Evolutionary conservation across 2,797 vertebrate genomes (phyloP), one percentile per base, ranked within the genome.

Genomic region (Rhabdomys pumilio): DNA sequence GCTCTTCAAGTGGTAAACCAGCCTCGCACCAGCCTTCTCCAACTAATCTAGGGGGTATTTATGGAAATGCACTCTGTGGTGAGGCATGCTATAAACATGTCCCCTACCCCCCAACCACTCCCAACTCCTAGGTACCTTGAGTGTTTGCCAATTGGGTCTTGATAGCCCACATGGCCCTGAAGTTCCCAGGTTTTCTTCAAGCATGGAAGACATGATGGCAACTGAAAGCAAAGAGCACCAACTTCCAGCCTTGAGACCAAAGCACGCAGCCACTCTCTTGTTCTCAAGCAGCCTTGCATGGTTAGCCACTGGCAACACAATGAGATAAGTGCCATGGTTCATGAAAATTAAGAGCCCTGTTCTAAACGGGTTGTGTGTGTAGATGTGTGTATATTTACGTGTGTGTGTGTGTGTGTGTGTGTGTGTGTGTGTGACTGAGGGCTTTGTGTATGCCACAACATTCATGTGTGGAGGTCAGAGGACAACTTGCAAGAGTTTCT

Each of bases 201-300:
- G 47, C 50, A 13, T 55, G 65, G 47, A 86, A 14, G 34, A 50
- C 20, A 26, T 17, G 84, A 50, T 38, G 34, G 13, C 34, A 69
- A 34, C 47, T 65, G 59, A 61, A 31, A 83, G 63, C 29, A 53
- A 86, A 69, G 84, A n/a, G 20, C 84, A 53, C 44, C 69, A 73
- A 89, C 41, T 82, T 55, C 41, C 69, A 50, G 83, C 83, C 57
- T 79, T 65, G 59, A 76, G 75, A 72, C 26, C 83, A 81, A 96
- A 91, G 63, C 41, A 76, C 24, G 77, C 63, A 91, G 73, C 38
- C 38, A 65, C 20, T 31, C 61, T 10, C 59, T n/a, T 26, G 13
- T 15, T 94, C 53, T 19, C 63, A 24, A 73, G 86, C 19, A 73
- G 92, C 24, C 72, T 22, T 13, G 24, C 12, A 50, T 81, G 44